Conservation (phyloP, 2,888 invertebrate genomes). For the Matsumyia berberina region DNA sequence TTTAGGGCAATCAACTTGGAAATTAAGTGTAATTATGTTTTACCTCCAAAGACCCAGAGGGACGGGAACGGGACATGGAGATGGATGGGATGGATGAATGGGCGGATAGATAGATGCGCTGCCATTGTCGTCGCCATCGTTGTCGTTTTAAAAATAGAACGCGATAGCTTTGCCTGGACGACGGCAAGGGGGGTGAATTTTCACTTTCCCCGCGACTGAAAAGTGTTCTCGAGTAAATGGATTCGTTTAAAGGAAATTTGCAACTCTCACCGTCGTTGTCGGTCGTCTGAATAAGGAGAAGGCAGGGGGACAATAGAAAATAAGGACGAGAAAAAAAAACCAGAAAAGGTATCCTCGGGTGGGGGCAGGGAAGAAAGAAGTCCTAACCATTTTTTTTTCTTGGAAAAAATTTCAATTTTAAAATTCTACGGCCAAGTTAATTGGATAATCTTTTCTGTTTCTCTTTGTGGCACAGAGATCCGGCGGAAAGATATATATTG, state of each 20-base stretch:
- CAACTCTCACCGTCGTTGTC: not conserved
- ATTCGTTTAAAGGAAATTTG: slow-evolving; percentile 41
- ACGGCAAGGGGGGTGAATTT: not conserved
- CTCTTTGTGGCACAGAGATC: slow-evolving; percentile 13
- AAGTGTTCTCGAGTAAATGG: slow-evolving; percentile 29
- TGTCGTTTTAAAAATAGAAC: slow-evolving; percentile 45
- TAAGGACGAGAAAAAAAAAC: not conserved
- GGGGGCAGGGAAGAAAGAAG: too few species aligned
- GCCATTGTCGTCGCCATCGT: slow-evolving; percentile 16
- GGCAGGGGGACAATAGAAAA: not conserved
- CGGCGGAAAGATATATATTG: not conserved
- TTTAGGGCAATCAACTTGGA: slow-evolving; percentile 74
- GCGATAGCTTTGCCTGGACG: not conserved
- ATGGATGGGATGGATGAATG: slow-evolving; percentile 13
- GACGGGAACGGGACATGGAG: too few species aligned
- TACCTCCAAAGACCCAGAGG: slow-evolving; percentile 51
- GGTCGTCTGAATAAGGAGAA: not conserved
- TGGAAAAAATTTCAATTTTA: slow-evolving; percentile 43
- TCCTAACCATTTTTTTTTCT: slow-evolving; percentile 2
- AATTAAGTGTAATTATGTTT: slow-evolving; percentile 72
- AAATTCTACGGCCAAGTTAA: slow-evolving; percentile 40
- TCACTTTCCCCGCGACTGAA: not conserved
- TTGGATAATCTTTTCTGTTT: slow-evolving; percentile 57
- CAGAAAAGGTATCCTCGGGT: not conserved
- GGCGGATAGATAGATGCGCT: slow-evolving; percentile 26